Conservation (phyloP, 2,797 vertebrate species). For the Periophthalmus magnuspinnatus region DNA sequence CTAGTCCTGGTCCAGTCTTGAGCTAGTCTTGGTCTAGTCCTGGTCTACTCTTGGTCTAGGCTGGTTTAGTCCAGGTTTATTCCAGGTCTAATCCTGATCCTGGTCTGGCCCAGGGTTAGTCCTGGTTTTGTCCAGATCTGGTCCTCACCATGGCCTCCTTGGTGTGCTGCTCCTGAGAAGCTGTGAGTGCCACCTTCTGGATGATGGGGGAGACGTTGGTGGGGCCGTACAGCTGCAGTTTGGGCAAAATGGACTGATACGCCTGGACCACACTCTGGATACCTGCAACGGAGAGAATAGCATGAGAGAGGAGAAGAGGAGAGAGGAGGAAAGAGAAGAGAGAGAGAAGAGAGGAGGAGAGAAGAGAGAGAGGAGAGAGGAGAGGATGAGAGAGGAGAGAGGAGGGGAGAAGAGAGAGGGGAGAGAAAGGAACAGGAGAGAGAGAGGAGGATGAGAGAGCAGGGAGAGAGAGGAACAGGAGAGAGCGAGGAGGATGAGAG, state of each 20-base stretch:
- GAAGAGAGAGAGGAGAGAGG: too few species aligned
- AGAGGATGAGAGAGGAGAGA: too few species aligned
- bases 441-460: too few species aligned
- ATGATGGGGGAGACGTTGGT: conserved; percentile 99
- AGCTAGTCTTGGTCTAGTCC: too few species aligned
- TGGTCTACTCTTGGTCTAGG: too few species aligned
- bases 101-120: too few species aligned
- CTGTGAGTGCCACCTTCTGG: conserved; percentile 96
- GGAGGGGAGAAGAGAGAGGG: conserved; percentile 16
- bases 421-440: not conserved
- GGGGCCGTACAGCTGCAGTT: conserved; percentile 95
- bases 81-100: not conserved
- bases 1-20: too few species aligned
- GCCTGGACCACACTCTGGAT: conserved; percentile 98
- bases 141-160: conserved; percentile 93
- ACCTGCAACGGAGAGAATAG: conserved; percentile 74
- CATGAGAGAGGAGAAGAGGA: not conserved
- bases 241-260: conserved; percentile 97
- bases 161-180: conserved; percentile 96
- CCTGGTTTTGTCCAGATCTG: conserved; percentile 4
- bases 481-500: too few species aligned
- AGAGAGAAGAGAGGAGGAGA: too few species aligned
- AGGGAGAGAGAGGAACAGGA: too few species aligned
- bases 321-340: not conserved
- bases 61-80: not conserved